phyloP scores from a whole-genome alignment of 2,888 invertebrate genomes.

The Hirtodrosophila alboralis region DNA sequence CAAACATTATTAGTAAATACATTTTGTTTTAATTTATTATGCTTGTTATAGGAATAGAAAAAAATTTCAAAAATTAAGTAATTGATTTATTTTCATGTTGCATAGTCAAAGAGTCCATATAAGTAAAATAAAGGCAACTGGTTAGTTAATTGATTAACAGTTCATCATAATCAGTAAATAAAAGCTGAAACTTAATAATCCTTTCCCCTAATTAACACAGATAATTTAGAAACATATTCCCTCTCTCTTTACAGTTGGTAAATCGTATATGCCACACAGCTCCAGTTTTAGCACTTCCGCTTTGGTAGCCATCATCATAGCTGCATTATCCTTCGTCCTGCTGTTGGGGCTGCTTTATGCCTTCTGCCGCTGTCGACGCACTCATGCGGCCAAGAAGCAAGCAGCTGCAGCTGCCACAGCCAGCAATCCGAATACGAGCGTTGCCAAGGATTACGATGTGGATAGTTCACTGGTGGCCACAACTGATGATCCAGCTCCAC shows the following conservation, averaged over 20 bases:
- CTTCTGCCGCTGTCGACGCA: constrained; percentile 79
- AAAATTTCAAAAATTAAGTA: no score
- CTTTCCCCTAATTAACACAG: no score
- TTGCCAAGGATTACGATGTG: constrained; percentile 76
- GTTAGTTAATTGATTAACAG: no score
- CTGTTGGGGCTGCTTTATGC: constrained; percentile 67
- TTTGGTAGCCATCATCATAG: constrained; percentile 77
- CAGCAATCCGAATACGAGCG: constrained; percentile 28
- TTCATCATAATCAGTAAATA: no score
- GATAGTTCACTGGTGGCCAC: constrained; percentile 61
- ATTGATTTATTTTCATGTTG: no score
- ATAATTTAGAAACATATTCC: no score
- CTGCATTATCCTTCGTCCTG: constrained; percentile 70
- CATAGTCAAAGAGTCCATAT: no score
- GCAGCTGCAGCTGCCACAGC: constrained; percentile 40
- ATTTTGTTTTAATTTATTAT: no score
- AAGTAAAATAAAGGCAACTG: no score
- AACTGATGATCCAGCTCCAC: constrained; percentile 48
- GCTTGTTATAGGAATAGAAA: no score
- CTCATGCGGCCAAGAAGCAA: constrained; percentile 71
- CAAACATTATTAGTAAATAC: no score
- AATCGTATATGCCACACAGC: constrained; percentile 75
- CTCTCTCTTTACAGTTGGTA: constrained; percentile 73
- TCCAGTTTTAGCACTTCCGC: constrained; percentile 77
- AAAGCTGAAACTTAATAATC: no score